Percentiles rank a stretch among this genome's conserved stretches.
These are phyloP conservation scores for Varanus komodoensis DNA, from an alignment of 2,113 vertebrate species.

Conservation along the genomic window DNA sequence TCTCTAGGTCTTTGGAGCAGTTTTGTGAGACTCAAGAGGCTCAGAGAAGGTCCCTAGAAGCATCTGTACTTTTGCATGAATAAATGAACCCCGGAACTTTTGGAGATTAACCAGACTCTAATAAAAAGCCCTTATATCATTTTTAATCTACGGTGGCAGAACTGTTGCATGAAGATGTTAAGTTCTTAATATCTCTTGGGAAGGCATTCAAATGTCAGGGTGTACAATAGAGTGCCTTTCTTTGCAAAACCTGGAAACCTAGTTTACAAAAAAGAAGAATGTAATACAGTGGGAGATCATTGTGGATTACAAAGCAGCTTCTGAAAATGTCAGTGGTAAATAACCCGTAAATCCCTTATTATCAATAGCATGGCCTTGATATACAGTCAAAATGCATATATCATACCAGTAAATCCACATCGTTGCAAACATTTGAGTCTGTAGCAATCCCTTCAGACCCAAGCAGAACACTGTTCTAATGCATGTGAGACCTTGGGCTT, in stretches of 20 bases:
- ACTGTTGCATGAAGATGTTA: slow-evolving; percentile 26
- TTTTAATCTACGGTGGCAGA: slow-evolving; percentile 38
- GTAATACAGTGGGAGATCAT: slow-evolving; percentile 14
- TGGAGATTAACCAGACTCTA: slow-evolving; percentile 31
- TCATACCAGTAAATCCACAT: slow-evolving; percentile 27
- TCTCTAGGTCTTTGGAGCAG: not conserved
- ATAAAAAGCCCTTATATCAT: slow-evolving; percentile 26
- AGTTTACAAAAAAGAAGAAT: slow-evolving; percentile 10
- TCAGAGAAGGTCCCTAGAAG: not conserved
- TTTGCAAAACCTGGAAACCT: slow-evolving; percentile 7
- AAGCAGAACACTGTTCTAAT: not conserved
- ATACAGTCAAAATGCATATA: slow-evolving; percentile 9
- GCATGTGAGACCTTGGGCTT: not conserved
- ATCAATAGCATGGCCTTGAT: slow-evolving; percentile 35
- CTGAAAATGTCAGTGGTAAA: slow-evolving; percentile 36
- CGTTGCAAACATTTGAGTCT: not conserved
- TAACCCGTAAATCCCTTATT: slow-evolving; percentile 38
- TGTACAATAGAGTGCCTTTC: slow-evolving; percentile 4
- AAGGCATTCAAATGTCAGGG: slow-evolving; percentile 36
- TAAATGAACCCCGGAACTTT: slow-evolving; percentile 27
- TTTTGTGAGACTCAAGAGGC: slow-evolving; percentile 10
- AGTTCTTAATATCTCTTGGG: slow-evolving; percentile 31
- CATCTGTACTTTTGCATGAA: slow-evolving; percentile 16
- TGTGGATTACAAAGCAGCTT: slow-evolving; percentile 33
- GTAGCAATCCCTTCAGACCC: not conserved